phyloP scores from a whole-genome alignment of 2,888 invertebrate species.

The Folsomia candida region DNA sequence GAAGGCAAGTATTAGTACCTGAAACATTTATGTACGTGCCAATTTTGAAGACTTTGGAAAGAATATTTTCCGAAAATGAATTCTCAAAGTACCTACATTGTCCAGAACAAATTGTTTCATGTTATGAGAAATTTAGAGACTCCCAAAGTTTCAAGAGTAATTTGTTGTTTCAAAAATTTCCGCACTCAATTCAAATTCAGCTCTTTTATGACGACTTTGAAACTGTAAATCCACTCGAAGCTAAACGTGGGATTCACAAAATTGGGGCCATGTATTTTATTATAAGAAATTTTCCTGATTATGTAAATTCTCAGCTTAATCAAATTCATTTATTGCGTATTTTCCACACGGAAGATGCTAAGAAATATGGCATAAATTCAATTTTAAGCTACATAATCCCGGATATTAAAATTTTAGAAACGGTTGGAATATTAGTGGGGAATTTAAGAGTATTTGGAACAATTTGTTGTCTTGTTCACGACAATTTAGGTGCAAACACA shows the following conservation, averaged over 20 bases:
- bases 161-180: background rate
- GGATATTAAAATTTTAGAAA: too few relatives aligned
- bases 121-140: background rate
- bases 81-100: background rate
- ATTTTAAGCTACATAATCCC: background rate
- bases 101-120: background rate
- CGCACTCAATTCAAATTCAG: constrained; percentile 13
- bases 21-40: constrained; percentile 11
- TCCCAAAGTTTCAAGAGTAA: background rate
- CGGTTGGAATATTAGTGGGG: too few relatives aligned
- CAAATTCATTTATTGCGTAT: constrained; percentile 17
- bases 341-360: constrained; percentile 6
- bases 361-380: background rate
- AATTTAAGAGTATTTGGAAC: too few relatives aligned
- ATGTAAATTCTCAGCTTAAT: constrained; percentile 10
- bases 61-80: background rate
- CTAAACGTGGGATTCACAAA: constrained; percentile 13
- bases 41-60: background rate
- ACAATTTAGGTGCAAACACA: too few relatives aligned
- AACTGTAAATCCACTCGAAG: constrained; percentile 14
- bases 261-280: constrained; percentile 15
- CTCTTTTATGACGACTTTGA: constrained; percentile 24
- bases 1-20: constrained; percentile 11
- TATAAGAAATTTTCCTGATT: constrained; percentile 14
- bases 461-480: too few relatives aligned